Conservation (phyloP, 2,113 vertebrate genomes). For the Pycnonotus jocosus region DNA sequence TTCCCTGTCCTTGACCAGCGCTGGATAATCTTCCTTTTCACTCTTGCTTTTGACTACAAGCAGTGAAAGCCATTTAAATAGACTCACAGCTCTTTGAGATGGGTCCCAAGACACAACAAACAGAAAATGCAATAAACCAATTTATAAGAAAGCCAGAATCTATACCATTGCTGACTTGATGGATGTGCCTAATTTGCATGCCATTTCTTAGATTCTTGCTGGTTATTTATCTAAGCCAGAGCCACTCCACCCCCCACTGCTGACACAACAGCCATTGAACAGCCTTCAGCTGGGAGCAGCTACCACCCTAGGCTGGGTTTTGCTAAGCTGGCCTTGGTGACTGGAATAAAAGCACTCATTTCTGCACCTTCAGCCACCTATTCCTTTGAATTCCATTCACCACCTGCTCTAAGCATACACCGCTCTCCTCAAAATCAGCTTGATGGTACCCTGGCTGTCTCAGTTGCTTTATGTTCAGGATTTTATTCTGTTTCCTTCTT, state of each 20-base stretch:
- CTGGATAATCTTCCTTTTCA: not conserved
- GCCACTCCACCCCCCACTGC: not conserved
- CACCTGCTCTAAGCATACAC: not conserved
- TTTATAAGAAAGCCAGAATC: not conserved
- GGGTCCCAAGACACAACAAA: not conserved
- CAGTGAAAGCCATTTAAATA: not conserved
- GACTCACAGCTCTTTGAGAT: not conserved
- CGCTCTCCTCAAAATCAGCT: not conserved
- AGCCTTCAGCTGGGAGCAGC: not conserved
- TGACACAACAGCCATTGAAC: not conserved
- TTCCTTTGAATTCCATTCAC: not conserved
- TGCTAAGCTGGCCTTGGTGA: not conserved
- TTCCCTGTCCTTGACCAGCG: not conserved
- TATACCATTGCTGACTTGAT: not conserved
- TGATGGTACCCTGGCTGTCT: not conserved
- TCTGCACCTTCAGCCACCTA: not conserved
- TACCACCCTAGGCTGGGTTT: not conserved
- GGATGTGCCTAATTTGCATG: not conserved
- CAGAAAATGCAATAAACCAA: not conserved
- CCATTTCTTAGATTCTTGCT: not conserved
- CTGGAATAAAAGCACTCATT: not conserved
- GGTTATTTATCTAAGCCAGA: not conserved
- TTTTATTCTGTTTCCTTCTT: not conserved
- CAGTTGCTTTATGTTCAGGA: not conserved
- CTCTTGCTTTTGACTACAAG: not conserved